These are phyloP conservation scores for Drosophila merina DNA, from an alignment of 2,888 invertebrate genomes.

Conservation along the genomic window DNA sequence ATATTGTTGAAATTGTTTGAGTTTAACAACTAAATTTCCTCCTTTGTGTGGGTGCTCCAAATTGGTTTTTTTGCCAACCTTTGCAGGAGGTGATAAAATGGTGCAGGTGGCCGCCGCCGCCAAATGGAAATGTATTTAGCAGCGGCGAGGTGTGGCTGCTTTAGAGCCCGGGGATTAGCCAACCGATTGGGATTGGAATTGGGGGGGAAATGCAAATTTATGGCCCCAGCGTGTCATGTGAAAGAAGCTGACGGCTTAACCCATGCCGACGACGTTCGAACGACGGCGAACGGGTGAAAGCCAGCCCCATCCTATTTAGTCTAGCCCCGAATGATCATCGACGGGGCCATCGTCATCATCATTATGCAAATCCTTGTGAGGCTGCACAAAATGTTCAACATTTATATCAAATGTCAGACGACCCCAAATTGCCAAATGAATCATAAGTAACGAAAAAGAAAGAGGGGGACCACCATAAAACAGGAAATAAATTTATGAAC, in stretches of 20 bases:
- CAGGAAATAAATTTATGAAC: conserved; percentile 71
- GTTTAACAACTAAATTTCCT: conserved; percentile 79
- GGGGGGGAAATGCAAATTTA: conserved; percentile 51
- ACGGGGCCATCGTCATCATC: conserved; percentile 34
- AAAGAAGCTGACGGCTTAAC: conserved; percentile 55
- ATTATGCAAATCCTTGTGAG: conserved; percentile 71
- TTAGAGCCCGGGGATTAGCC: conserved; percentile 36
- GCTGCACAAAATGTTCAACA: conserved; percentile 58
- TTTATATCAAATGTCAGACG: conserved; percentile 77
- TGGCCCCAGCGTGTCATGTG: conserved; percentile 63
- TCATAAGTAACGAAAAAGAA: conserved; percentile 57
- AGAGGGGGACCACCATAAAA: conserved; percentile 68
- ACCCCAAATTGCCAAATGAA: conserved; percentile 77
- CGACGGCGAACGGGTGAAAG: conserved; percentile 11
- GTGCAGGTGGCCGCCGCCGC: conserved; percentile 61
- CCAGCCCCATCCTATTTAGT: conserved; percentile 53
- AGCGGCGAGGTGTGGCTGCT: conserved; percentile 36
- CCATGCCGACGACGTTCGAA: neutral
- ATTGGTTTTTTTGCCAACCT: conserved; percentile 72
- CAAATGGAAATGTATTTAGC: conserved; percentile 57
- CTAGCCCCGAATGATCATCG: conserved; percentile 59
- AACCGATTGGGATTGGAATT: conserved; percentile 21
- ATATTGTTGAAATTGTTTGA: conserved; percentile 78
- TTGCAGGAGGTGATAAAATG: conserved; percentile 65
- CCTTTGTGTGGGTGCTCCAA: conserved; percentile 64